Percentiles rank a stretch among this genome's conserved stretches.
phyloP scores from a whole-genome alignment of 2,888 invertebrate species.

The Drosophila emarginata region DNA sequence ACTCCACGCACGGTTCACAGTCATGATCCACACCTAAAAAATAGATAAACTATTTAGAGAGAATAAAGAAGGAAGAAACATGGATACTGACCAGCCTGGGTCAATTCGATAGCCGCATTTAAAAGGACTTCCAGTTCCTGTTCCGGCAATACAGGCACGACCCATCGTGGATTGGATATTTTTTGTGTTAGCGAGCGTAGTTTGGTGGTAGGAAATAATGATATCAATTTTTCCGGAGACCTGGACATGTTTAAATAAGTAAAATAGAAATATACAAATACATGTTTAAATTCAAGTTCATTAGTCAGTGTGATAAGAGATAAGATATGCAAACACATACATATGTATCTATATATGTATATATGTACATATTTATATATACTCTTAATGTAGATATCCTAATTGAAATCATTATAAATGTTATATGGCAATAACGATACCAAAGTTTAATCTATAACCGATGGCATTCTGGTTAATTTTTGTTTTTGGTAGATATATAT shows the following conservation, averaged over 20 bases:
- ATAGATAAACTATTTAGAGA: not conserved
- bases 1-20: conserved; percentile 95
- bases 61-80: not conserved
- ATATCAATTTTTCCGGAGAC: conserved; percentile 81
- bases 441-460: no score
- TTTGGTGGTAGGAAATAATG: conserved; percentile 91
- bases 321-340: conserved; percentile 22
- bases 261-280: not conserved
- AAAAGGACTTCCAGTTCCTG: conserved; percentile 96
- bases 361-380: not conserved
- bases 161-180: conserved; percentile 97
- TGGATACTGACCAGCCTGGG: conserved; percentile 87
- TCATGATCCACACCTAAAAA: conserved; percentile 90
- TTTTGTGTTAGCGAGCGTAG: conserved; percentile 95
- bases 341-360: conserved; percentile 3
- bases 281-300: not conserved
- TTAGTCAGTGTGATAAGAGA: conserved; percentile 14
- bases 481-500: no score
- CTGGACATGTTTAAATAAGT: conserved; percentile 53
- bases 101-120: conserved; percentile 93
- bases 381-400: no score
- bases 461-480: no score
- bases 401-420: no score
- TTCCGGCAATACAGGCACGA: conserved; percentile 97
- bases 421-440: no score